Conservation (phyloP, 2,113 vertebrate genomes). For the Tapirus terrestris region DNA sequence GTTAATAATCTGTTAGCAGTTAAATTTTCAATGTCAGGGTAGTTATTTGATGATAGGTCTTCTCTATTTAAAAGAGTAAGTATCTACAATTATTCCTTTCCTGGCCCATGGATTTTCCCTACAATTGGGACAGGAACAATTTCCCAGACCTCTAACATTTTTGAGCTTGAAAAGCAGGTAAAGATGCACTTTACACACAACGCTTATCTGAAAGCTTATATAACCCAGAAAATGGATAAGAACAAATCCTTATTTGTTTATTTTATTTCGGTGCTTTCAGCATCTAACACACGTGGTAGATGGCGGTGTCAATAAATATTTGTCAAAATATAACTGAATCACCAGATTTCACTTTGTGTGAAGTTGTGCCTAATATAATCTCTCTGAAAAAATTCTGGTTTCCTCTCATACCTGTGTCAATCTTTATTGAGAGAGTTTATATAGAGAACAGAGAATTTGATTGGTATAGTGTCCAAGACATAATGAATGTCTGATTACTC, state of each 20-base stretch:
- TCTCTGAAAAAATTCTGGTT: background rate
- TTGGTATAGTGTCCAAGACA: no score
- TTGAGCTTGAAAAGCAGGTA: background rate
- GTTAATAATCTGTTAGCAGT: background rate
- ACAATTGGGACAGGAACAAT: background rate
- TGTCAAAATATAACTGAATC: background rate
- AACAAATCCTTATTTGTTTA: background rate
- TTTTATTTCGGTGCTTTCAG: rapidly evolving
- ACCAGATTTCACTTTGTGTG: background rate
- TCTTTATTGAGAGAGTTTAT: background rate
- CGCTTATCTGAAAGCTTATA: background rate
- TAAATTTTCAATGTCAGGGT: background rate
- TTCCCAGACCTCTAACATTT: no score
- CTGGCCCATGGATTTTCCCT: background rate
- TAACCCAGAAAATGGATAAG: background rate
- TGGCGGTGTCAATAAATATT: background rate
- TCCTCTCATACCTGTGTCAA: background rate
- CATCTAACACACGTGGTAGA: rapidly evolving
- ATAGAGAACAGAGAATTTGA: background rate
- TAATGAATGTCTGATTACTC: background rate
- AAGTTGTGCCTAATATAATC: background rate
- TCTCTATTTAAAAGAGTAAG: background rate
- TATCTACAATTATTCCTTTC: background rate
- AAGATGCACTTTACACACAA: rapidly evolving
- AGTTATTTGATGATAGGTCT: background rate